A percentile compares a stretch with the other conserved stretches of the same genome.
phyloP scores from a whole-genome alignment of 2,888 invertebrate genomes.

The Candidula unifasciata region DNA sequence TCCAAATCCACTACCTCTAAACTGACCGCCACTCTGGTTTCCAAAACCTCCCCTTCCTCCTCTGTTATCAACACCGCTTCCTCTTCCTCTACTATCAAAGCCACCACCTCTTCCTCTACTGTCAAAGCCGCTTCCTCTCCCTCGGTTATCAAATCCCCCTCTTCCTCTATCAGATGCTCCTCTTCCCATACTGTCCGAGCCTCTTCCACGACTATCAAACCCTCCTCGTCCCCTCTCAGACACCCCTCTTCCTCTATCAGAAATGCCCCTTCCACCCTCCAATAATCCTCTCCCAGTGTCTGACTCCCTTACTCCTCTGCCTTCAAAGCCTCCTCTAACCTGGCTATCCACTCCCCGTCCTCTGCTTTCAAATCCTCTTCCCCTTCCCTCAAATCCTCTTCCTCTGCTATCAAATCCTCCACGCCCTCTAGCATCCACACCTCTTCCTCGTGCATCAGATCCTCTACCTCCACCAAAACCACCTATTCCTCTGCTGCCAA shows the following conservation, averaged over 20 bases:
- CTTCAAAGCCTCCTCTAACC: background rate
- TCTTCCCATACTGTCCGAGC: slow-evolving; percentile 9
- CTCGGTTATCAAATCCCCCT: slow-evolving; percentile 14
- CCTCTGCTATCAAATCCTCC: slow-evolving; percentile 29
- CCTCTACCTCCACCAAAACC: slow-evolving; percentile 30
- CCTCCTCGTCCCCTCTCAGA: slow-evolving; percentile 18
- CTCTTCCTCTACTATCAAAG: background rate
- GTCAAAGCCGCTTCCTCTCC: slow-evolving; percentile 31
- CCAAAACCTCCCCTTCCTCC: slow-evolving; percentile 3
- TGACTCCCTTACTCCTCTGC: slow-evolving; percentile 10
- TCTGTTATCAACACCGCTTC: slow-evolving; percentile 2
- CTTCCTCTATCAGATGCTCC: background rate
- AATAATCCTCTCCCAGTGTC: slow-evolving; percentile 11
- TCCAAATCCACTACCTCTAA: slow-evolving; percentile 14
- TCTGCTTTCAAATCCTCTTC: background rate
- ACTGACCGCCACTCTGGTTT: background rate
- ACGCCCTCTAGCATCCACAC: background rate
- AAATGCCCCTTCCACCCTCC: slow-evolving; percentile 16
- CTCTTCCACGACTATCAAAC: background rate
- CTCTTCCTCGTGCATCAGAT: background rate
- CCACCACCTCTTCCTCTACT: background rate
- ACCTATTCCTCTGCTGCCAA: background rate
- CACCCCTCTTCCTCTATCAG: slow-evolving; percentile 16
- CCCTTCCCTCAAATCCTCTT: background rate
- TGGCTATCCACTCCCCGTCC: background rate